Evolutionary conservation across 2,797 vertebrate species (phyloP), one percentile per base, ranked within the genome.

Genomic region (Sciurus vulgaris): DNA sequence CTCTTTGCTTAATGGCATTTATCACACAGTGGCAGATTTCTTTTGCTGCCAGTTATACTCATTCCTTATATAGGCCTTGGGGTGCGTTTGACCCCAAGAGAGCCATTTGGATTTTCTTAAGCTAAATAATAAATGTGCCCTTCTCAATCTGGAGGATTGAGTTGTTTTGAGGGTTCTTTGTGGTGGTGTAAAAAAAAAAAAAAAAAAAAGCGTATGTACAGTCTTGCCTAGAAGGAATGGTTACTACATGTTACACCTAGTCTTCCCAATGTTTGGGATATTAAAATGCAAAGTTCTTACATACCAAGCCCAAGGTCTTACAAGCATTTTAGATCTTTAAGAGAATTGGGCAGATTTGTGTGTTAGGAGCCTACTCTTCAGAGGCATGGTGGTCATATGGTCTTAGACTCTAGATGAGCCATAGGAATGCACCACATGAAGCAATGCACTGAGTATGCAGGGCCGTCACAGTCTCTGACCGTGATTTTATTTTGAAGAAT

Each of bases 391-490:
- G 87, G 70, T 86, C 97, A 92, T 94, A 54, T 93, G 86, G 65
- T 95, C 69, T 97, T 97, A 73, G 95, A 79, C 90, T 61, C 88
- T 89, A 88, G 30, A n/a, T 94, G 96, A 95, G 98, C 97, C 96
- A 67, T 86, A 97, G 96, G 96, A 98, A 98, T 97, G 97, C 97
- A 96, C 96, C 98, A 97, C 95, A 76, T 97, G 97, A 98, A 97
- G 96, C 93, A 97, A 41, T 96, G 98, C 96, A 98, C 98, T 97
- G 97, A 96, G 97, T 97, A 97, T 96, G 96, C 95, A 98, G 54
- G 96, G 93, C 97, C 65, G 94, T 95, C 92, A 97, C 88, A 95
- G 90, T 98, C 97, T 96, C 94, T 86, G 97, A 89, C 95, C 7
- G 2, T 94, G 95, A 86, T 63, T 97, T 97, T 95, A 63, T 96